Evolutionary conservation across 64 coral and sea anemone species (phyloP), one percentile per base, ranked within the genome.

Genomic region (Stichodactyla helianthus): DNA sequence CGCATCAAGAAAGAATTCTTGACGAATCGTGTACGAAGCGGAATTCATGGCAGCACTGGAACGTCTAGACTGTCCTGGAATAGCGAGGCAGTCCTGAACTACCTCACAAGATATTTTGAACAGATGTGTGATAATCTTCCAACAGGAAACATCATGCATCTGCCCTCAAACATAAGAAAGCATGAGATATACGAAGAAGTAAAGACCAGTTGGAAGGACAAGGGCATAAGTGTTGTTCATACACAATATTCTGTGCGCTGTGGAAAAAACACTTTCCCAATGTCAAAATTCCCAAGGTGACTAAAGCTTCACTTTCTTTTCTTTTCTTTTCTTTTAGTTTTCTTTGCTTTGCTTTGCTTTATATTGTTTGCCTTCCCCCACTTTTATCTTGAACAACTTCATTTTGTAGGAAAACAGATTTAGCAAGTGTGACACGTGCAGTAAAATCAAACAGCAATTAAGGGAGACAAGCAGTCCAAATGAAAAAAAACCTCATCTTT

Each of bases 341-440:
- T 57, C 55, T 57, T 57, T 57, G 55, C 55, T 57, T 57, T 57
- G 55, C 55, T 57, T 57, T 57, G 5, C n/a, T 11, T 6, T 56
- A 56, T 56, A 11, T 56, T 56, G 54, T 56, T 56, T 56, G 55
- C 55, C 55, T 57, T 57, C 55, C 0, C 52, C 55, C 67, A 19
- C 25, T 71, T 71, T 71, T 26, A n/a, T 71, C 18, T 82, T 17
- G 22, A 31, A 18, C 19, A 31, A 18, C 19, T 18, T n/a, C 19
- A 10, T 16, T 82, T 31, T 82, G 8, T 82, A 82, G 79, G 79
- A 82, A 82, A 54, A 82, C 79, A 82, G 1, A 82, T 82, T 82
- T 82, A 82, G 79, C 79, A 82, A 82, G 44, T 82, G 79, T 54
- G 79, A 82, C 79, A 82, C n/a, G 5, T 82, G 79, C 79, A 82